Evolutionary conservation across 2,888 invertebrate genomes (phyloP), one percentile per base, ranked within the genome.

Genomic region (Kryphioiulus occultus): DNA sequence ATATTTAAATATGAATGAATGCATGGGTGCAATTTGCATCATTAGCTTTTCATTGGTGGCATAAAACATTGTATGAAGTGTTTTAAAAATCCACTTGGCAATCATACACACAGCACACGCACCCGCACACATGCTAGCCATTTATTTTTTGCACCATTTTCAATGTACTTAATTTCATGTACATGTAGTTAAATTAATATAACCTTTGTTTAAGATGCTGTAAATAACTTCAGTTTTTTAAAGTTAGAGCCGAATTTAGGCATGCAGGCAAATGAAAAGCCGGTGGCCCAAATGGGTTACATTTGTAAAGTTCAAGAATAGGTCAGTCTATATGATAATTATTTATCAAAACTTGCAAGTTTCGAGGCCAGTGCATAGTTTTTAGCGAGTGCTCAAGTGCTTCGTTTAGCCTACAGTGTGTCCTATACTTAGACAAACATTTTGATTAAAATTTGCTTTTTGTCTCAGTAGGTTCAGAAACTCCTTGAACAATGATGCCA

Each of bases 301-400:
- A 68, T 68, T 68, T 68, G 68, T 68, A 12, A 22, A 68, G 68
- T 68, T 68, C 68, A 68, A 68, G 68, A n/a, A 68, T 68, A 26
- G 68, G 68, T 68, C 68, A 68, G 26, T 68, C 68, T 9, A 68
- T 68, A 68, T 68, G 68, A 68, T 68, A 68, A 68, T 68, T 68
- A 68, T 68, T 68, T 68, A 68, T 68, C 12, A 68, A 68, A 68
- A 68, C 26, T 68, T 68, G 22, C 26, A 12, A 68, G 68, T 68
- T 68, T 68, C 68, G 68, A 68, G 68, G 68, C 22, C 68, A 68
- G 68, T 10, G 7, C n/a, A 26, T 68, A 68, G 68, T 26, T 26
- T 68, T 68, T 26, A 9, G 26, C 10, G 26, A 9, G 68, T 26
- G 26, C 68, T 10, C 22, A 12, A n/a, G 26, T 68, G 26, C 68